Percentiles rank a stretch among this genome's conserved stretches.
Evolutionary conservation across 35 echinoderm and acorn worm genomes (phyloP).

Genomic region (Ophiothrix spiculata): DNA sequence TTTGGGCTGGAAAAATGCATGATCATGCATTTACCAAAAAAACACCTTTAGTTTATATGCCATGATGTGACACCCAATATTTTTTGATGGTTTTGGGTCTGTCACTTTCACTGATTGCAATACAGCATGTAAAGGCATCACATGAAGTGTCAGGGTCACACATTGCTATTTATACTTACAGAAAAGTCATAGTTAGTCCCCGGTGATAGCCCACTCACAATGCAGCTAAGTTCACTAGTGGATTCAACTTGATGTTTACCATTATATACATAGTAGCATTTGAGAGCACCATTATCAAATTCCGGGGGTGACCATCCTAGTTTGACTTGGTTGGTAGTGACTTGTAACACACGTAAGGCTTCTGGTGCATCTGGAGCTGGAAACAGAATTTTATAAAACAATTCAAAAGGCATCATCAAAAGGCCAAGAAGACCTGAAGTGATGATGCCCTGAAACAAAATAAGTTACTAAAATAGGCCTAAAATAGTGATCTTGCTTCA

Average conservation of each 20-base stretch:
- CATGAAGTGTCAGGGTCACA: neutral
- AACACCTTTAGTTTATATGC: too few relatives aligned
- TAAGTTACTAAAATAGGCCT: too few relatives aligned
- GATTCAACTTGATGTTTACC: slow-evolving; percentile 79
- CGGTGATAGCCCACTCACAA: slow-evolving; percentile 68
- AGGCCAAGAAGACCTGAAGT: too few relatives aligned
- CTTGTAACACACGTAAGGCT: slow-evolving; percentile 53
- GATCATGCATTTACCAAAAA: too few relatives aligned
- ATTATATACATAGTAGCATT: slow-evolving; percentile 85
- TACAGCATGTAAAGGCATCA: too few relatives aligned
- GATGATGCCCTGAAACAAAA: too few relatives aligned
- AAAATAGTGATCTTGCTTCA: too few relatives aligned
- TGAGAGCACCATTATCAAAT: slow-evolving; percentile 67
- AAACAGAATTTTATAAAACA: neutral
- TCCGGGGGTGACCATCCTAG: slow-evolving; percentile 74
- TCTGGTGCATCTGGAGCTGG: slow-evolving; percentile 78
- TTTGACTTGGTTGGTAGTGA: slow-evolving; percentile 81
- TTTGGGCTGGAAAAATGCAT: too few relatives aligned
- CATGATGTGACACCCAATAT: too few relatives aligned
- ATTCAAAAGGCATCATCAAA: neutral
- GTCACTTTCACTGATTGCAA: too few relatives aligned
- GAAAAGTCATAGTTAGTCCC: slow-evolving; percentile 68
- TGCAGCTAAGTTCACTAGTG: slow-evolving; percentile 70
- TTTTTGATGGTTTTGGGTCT: too few relatives aligned
- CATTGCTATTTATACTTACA: too few relatives aligned